Conservation (phyloP, 2,797 vertebrate genomes). For the Phoxinus dragarum region DNA sequence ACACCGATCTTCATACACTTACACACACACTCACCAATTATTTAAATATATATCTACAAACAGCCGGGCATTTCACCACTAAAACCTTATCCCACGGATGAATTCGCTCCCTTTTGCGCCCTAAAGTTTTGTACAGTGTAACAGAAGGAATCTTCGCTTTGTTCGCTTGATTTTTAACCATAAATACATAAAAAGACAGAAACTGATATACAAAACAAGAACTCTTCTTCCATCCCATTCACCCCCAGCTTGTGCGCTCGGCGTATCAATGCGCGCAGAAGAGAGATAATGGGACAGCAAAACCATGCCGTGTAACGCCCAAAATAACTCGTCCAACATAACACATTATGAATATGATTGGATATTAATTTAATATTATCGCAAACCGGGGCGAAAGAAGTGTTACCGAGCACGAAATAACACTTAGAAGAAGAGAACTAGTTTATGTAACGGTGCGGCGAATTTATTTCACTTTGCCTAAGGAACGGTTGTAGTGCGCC, state of each 20-base stretch:
- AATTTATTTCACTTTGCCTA: slow-evolving; percentile 93
- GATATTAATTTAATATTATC: background rate
- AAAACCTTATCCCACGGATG: slow-evolving; percentile 58
- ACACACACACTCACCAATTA: slow-evolving; percentile 67
- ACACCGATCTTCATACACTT: slow-evolving; percentile 70
- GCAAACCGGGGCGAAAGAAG: slow-evolving; percentile 37
- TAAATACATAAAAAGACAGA: slow-evolving; percentile 68
- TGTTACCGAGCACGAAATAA: slow-evolving; percentile 38
- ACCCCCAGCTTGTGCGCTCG: slow-evolving; percentile 73
- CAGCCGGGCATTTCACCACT: slow-evolving; percentile 76
- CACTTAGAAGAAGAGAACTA: slow-evolving; percentile 77
- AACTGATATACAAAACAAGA: slow-evolving; percentile 75
- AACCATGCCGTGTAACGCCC: slow-evolving; percentile 51
- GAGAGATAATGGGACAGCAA: slow-evolving; percentile 69
- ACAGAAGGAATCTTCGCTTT: slow-evolving; percentile 39
- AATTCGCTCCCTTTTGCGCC: slow-evolving; percentile 51
- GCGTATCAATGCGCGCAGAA: slow-evolving; percentile 67
- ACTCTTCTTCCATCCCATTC: slow-evolving; percentile 75
- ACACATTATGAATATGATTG: slow-evolving; percentile 9
- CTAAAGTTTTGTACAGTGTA: slow-evolving; percentile 48
- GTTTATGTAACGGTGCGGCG: slow-evolving; percentile 85
- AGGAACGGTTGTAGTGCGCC: slow-evolving; percentile 87
- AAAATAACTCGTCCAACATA: slow-evolving; percentile 39
- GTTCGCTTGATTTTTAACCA: slow-evolving; percentile 54
- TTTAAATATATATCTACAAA: slow-evolving; percentile 76